Conservation (phyloP, 2,113 vertebrate genomes). For the Gadus macrocephalus region DNA sequence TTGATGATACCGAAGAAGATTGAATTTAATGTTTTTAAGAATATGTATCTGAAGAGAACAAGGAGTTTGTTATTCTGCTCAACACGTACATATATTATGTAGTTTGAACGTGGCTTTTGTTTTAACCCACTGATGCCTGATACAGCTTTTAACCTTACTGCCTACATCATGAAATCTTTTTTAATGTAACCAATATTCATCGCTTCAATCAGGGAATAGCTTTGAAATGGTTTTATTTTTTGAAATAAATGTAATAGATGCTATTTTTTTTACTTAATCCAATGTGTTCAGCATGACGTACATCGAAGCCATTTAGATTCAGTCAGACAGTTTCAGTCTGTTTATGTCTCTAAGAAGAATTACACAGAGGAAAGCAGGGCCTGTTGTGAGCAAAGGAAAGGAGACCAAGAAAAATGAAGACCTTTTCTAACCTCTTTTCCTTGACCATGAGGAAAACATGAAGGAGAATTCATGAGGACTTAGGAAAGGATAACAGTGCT, state of each 20-base stretch:
- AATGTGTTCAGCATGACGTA: too few species aligned
- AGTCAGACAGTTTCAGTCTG: too few species aligned
- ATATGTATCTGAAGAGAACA: too few species aligned
- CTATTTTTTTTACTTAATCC: neutral
- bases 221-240: neutral
- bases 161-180: neutral
- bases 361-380: too few species aligned
- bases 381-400: too few species aligned
- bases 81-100: neutral
- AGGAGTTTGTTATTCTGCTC: neutral
- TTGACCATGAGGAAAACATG: too few species aligned
- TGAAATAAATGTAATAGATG: slow-evolving; percentile 8
- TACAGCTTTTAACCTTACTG: neutral
- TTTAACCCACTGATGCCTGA: slow-evolving; percentile 25
- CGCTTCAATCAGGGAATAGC: neutral
- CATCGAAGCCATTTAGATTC: neutral
- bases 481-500: too few species aligned
- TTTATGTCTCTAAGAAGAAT: too few species aligned
- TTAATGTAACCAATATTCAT: neutral
- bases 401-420: too few species aligned
- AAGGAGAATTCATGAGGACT: too few species aligned
- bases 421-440: too few species aligned
- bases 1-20: slow-evolving; percentile 62
- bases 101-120: slow-evolving; percentile 31
- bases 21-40: slow-evolving; percentile 1